A percentile compares a stretch with the other conserved stretches of the same genome.
Evolutionary conservation across 2,888 invertebrate species (phyloP).

Genomic region (Escarpia spicata): DNA sequence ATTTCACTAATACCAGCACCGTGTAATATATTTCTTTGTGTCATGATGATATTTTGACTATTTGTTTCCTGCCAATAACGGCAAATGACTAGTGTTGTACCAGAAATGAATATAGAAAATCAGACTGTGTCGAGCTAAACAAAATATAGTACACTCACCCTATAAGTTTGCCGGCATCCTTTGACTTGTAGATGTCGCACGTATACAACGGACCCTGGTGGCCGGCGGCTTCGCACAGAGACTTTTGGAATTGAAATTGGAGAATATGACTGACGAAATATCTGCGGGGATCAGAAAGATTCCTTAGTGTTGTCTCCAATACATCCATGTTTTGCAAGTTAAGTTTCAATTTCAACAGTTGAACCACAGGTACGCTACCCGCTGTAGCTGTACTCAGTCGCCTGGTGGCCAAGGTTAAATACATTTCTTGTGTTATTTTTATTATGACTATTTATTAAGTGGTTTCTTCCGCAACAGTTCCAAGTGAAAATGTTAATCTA

Average conservation of each 20-base stretch:
- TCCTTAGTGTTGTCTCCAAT: background rate
- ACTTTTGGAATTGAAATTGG: constrained; percentile 91
- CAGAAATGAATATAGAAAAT: too few relatives aligned
- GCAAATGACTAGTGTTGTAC: too few relatives aligned
- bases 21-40: too few relatives aligned
- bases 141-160: constrained; percentile 74
- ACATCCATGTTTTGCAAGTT: too few relatives aligned
- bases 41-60: too few relatives aligned
- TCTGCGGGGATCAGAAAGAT: constrained; percentile 67
- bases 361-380: too few relatives aligned
- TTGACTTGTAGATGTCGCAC: constrained; percentile 90
- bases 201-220: constrained; percentile 83
- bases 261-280: constrained; percentile 92
- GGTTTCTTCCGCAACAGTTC: background rate
- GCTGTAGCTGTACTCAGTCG: background rate
- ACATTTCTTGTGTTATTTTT: background rate
- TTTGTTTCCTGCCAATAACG: too few relatives aligned
- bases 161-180: constrained; percentile 84
- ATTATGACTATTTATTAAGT: constrained; percentile 9
- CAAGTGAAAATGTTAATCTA: too few relatives aligned
- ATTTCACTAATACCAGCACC: too few relatives aligned
- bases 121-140: too few relatives aligned
- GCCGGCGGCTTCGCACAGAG: constrained; percentile 83
- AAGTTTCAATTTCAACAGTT: too few relatives aligned
- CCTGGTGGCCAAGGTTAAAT: background rate